Percentiles rank a stretch among this genome's conserved stretches.
Conservation (phyloP, 2,888 invertebrate species). For the Nymphalis polychloros region DNA sequence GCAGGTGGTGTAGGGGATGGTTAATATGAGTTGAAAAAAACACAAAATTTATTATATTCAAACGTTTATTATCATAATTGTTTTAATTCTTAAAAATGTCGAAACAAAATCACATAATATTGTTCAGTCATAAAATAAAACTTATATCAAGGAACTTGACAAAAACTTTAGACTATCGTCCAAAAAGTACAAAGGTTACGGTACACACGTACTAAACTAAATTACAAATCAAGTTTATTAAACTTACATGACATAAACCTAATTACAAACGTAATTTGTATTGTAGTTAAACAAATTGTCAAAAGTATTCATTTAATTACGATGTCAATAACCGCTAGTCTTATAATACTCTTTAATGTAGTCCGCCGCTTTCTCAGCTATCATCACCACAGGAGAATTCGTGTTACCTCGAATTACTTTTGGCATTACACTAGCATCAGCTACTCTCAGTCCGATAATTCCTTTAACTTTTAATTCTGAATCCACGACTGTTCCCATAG, state of each 20-base stretch:
- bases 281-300: neutral
- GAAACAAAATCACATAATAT: no score
- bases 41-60: no score
- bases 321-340: neutral
- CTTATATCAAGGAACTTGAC: no score
- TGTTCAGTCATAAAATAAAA: no score
- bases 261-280: neutral
- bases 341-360: conserved; percentile 55
- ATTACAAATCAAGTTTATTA: no score
- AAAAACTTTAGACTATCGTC: no score
- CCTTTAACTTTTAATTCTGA: conserved; percentile 53
- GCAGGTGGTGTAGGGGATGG: no score
- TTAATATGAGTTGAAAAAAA: no score
- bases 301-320: neutral
- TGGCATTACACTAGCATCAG: conserved; percentile 71
- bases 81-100: no score
- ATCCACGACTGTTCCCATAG: conserved; percentile 65
- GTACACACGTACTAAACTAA: no score
- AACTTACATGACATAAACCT: neutral
- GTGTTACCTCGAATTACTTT: conserved; percentile 64
- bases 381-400: conserved; percentile 69
- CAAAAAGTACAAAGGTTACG: no score
- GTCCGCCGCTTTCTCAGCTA: conserved; percentile 65
- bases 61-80: no score
- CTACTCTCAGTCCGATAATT: conserved; percentile 56